Evolutionary conservation across 2,888 invertebrate species (phyloP).

Genomic region (Dasysyrphus albostriatus): DNA sequence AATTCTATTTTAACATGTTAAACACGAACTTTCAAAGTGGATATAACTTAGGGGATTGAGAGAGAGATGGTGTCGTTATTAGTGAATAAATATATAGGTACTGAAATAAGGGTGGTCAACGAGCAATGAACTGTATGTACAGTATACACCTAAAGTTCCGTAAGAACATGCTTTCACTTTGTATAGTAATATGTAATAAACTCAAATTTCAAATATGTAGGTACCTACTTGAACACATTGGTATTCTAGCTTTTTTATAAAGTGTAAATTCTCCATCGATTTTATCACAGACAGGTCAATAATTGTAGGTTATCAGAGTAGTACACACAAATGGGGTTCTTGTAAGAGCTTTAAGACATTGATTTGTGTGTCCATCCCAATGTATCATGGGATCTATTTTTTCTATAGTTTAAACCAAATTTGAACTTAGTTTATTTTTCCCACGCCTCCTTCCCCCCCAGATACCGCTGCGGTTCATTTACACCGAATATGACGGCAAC

Average conservation of each 20-base stretch:
- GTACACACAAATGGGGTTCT: background rate
- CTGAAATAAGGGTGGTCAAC: background rate
- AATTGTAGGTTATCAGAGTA: background rate
- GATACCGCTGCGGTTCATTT: too few species aligned
- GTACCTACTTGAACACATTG: too few species aligned
- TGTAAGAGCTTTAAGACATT: background rate
- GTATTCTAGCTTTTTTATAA: too few species aligned
- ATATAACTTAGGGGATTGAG: background rate
- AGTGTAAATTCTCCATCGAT: background rate
- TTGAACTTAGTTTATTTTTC: too few species aligned
- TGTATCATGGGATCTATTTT: too few species aligned
- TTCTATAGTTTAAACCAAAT: too few species aligned
- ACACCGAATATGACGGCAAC: too few species aligned
- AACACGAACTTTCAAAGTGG: conserved; percentile 17
- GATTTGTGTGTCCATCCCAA: background rate
- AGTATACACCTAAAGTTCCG: background rate
- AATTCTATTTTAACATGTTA: conserved; percentile 64
- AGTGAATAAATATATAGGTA: too few species aligned
- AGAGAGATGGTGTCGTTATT: background rate
- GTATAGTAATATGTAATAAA: background rate
- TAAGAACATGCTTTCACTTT: background rate
- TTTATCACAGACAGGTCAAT: background rate
- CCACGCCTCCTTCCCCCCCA: too few species aligned
- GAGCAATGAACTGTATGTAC: background rate
- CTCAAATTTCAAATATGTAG: background rate